Percentiles rank a stretch among this genome's conserved stretches.
Conservation (phyloP, 2,888 invertebrate species). For the Neoaliturus tenellus region DNA sequence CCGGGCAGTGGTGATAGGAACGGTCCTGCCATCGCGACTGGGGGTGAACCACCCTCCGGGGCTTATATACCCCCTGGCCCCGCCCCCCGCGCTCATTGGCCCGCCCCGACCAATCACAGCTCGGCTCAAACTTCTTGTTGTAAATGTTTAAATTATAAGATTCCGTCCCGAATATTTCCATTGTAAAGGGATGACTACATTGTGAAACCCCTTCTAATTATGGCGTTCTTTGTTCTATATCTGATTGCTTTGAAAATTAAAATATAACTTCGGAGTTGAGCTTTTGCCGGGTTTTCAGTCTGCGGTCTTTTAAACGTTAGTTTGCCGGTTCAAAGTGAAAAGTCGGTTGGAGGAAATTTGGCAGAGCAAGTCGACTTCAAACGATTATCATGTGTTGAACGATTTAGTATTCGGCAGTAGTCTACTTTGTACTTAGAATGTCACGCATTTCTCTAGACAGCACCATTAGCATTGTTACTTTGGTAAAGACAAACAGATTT, state of each 20-base stretch:
- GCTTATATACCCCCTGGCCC: slow-evolving; percentile 49
- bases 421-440: too few species aligned
- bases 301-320: background rate
- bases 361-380: too few species aligned
- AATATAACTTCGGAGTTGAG: slow-evolving; percentile 33
- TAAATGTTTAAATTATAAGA: slow-evolving; percentile 56
- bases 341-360: too few species aligned
- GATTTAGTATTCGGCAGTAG: too few species aligned
- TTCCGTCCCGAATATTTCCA: slow-evolving; percentile 49
- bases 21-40: slow-evolving; percentile 84
- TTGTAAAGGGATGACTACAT: slow-evolving; percentile 49
- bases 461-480: too few species aligned
- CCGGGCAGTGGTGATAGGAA: slow-evolving; percentile 90
- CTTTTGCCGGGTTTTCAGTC: background rate
- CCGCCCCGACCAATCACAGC: slow-evolving; percentile 51
- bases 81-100: slow-evolving; percentile 54
- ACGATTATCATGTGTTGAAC: too few species aligned
- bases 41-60: slow-evolving; percentile 25
- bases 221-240: slow-evolving; percentile 47
- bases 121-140: slow-evolving; percentile 28
- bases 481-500: too few species aligned
- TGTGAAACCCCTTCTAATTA: slow-evolving; percentile 51
- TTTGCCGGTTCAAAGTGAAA: background rate
- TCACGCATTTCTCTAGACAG: too few species aligned
- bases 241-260: slow-evolving; percentile 53